Percentiles rank a stretch among this genome's conserved stretches.
phyloP scores from a whole-genome alignment of 2,797 vertebrate genomes.

The Premnoplex brunnescens region DNA sequence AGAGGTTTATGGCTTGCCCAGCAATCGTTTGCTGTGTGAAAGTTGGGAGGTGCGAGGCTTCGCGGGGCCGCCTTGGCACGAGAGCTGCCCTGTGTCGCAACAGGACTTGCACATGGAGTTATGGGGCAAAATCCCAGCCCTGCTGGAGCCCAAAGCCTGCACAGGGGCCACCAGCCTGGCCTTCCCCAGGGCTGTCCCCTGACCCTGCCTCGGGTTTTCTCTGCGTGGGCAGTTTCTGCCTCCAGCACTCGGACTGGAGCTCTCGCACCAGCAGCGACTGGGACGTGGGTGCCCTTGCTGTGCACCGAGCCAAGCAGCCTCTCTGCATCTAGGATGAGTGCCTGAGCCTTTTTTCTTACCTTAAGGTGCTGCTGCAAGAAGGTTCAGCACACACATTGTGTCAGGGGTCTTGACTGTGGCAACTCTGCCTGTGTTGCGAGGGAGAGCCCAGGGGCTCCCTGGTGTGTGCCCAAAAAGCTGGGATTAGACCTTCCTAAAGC shows the following conservation, averaged over 20 bases:
- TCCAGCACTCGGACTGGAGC: accelerated
- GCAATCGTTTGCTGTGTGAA: not conserved
- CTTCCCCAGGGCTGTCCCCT: not conserved
- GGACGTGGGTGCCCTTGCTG: accelerated
- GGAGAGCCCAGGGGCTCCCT: not conserved
- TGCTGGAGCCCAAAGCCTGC: not conserved
- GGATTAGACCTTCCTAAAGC: not conserved
- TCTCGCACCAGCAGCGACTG: accelerated
- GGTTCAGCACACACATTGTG: accelerated
- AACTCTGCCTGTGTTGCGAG: not conserved
- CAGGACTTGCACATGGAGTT: not conserved
- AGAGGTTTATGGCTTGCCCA: constrained; percentile 24
- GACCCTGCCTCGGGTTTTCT: not conserved
- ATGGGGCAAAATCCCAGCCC: not conserved
- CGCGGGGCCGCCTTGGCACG: accelerated
- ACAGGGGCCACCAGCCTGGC: accelerated
- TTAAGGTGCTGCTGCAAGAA: not conserved
- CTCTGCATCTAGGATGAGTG: accelerated
- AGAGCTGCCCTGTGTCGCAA: not conserved
- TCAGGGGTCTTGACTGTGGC: not conserved
- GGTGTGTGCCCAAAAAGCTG: not conserved
- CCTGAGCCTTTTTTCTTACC: not conserved
- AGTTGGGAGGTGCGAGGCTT: not conserved
- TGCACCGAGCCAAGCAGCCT: accelerated
- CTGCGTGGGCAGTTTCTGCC: not conserved